Evolutionary conservation across 2,797 vertebrate genomes (phyloP).

Genomic region (Trematomus bernacchii): DNA sequence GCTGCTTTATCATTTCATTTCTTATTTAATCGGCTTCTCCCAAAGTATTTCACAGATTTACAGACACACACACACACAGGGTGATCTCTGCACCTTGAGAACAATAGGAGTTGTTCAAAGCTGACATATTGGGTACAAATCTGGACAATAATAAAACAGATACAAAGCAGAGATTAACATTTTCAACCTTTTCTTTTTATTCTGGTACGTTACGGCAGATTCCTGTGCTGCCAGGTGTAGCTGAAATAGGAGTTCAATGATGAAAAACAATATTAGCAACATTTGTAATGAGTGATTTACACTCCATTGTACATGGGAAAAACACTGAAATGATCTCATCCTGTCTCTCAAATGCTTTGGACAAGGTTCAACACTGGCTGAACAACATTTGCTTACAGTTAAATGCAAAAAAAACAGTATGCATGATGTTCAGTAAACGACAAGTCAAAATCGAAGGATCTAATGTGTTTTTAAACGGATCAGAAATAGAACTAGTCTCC

Average conservation of each 20-base stretch:
- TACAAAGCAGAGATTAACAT: not conserved
- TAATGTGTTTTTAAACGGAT: no score
- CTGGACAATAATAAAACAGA: not conserved
- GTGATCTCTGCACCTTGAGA: not conserved
- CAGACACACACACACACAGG: not conserved
- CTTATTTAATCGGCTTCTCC: constrained; percentile 64
- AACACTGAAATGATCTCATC: no score
- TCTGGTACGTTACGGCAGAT: not conserved
- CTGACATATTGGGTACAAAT: not conserved
- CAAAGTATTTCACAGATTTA: constrained; percentile 46
- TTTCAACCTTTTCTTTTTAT: not conserved
- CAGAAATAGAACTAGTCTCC: no score
- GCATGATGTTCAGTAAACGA: no score
- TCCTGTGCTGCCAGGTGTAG: not conserved
- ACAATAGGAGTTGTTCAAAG: constrained; percentile 23
- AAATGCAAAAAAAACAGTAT: no score
- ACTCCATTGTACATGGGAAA: no score
- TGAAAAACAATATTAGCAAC: not conserved
- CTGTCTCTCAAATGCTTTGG: no score
- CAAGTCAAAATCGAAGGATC: no score
- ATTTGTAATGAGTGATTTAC: not conserved
- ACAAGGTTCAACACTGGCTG: no score
- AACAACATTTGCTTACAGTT: no score
- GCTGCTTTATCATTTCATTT: constrained; percentile 73
- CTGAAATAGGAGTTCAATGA: not conserved